These are phyloP conservation scores for Drosophila mettleri DNA, from an alignment of 2,888 invertebrate genomes.

Conservation along the genomic window DNA sequence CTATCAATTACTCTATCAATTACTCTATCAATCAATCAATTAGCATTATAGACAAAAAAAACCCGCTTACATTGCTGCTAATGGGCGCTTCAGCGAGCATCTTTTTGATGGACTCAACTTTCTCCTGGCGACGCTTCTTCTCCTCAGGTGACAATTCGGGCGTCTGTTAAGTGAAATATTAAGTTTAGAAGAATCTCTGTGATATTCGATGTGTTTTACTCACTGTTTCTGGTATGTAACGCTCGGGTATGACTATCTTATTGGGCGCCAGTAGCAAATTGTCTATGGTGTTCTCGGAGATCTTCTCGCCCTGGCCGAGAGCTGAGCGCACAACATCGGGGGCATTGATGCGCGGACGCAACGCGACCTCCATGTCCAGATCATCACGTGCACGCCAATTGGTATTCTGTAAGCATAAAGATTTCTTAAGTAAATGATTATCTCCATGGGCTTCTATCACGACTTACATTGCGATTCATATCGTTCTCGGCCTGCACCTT, in stretches of 20 bases:
- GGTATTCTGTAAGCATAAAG: conserved; percentile 78
- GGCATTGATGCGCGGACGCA: conserved; percentile 90
- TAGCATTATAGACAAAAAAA: no score
- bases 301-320: conserved; percentile 86
- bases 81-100: conserved; percentile 91
- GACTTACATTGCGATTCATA: conserved; percentile 85
- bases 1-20: not conserved
- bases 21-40: not conserved
- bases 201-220: conserved; percentile 17
- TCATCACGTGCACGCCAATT: conserved; percentile 91
- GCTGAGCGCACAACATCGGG: conserved; percentile 96
- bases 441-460: rapidly evolving
- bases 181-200: rapidly evolving
- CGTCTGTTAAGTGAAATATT: conserved; percentile 86
- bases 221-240: conserved; percentile 95
- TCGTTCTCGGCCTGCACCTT: conserved; percentile 86
- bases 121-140: conserved; percentile 92
- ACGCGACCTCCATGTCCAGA: conserved; percentile 93
- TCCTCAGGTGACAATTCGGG: conserved; percentile 95
- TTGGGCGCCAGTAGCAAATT: conserved; percentile 93
- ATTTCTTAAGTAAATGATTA: not conserved
- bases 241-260: conserved; percentile 95
- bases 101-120: conserved; percentile 95
- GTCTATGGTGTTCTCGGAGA: conserved; percentile 91
- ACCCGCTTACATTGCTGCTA: conserved; percentile 83